Evolutionary conservation across 2,888 invertebrate genomes (phyloP), one percentile per base, ranked within the genome.

Genomic region (Celastrina argiolus): DNA sequence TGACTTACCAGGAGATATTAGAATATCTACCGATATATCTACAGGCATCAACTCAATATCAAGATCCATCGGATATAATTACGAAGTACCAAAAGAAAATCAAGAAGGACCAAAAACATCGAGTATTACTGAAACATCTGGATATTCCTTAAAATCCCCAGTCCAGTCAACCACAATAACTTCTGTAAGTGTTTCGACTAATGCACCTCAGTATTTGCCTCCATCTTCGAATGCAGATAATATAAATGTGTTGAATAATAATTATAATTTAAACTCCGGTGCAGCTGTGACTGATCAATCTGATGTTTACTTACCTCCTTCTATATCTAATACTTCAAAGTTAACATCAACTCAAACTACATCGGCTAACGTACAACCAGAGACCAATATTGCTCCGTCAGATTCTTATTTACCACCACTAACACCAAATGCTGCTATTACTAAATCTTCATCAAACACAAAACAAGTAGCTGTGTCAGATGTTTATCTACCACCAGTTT

Each of bases 181-280:
- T 22, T 69, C 66, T 64, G 69, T 63, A 67, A 74, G 69, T 41
- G 76, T 78, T 14, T 87, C 87, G 14, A 87, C 87, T 22, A 87
- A 78, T 68, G 87, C 85, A 56, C 87, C 87, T 14, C 78, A 77
- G 72, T 89, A 88, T 75, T 79, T 88, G 67, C 88, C 88, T 7
- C 88, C 88, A 4, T 67, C 66, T 31, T 64, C 68, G 31, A 70
- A 69, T 58, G 72, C 67, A 14, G 72, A 74, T 12, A 70, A 51
- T 22, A 22, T 51, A 4, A 51, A 51, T 26, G 51, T 51, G 4
- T 22, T 71, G 16, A 73, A 74, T 67, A 70, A 73, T 6, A 61
- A 69, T 18, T 67, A 67, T n/a, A 74, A 70, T 63, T 69, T 69
- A 56, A 72, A 70, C 42, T 63, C 70, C 56, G 69, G 66, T 68